These are phyloP conservation scores for Mycetomoellerius zeteki DNA, from an alignment of 1,140 invertebrate species.

Conservation along the genomic window DNA sequence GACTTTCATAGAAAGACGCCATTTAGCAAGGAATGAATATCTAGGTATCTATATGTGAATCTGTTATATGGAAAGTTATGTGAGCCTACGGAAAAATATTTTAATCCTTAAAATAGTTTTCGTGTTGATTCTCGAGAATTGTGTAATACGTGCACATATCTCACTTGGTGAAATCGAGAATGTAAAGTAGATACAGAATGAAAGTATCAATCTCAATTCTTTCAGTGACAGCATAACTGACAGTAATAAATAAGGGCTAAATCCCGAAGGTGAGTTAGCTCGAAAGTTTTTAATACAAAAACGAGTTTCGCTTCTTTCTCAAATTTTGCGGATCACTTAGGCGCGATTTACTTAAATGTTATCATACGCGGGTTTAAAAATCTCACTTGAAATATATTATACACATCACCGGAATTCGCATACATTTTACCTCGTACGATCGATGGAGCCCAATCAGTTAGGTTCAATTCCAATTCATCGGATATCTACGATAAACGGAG, in stretches of 20 bases:
- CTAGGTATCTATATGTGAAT: background rate
- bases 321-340: background rate
- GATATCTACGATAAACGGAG: background rate
- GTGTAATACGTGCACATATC: background rate
- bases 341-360: constrained; percentile 53
- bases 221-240: background rate
- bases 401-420: background rate
- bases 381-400: constrained; percentile 13
- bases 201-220: background rate
- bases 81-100: background rate
- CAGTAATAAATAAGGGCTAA: background rate
- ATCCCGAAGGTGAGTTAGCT: background rate
- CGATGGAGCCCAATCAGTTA: constrained; percentile 38
- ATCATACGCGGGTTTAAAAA: constrained; percentile 41
- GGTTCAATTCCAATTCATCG: constrained; percentile 35
- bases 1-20: background rate
- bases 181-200: no score
- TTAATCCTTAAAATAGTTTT: constrained; percentile 30
- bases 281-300: background rate
- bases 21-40: background rate
- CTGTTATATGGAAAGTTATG: background rate
- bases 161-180: background rate
- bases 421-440: constrained; percentile 10
- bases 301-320: background rate
- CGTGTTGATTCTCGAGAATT: background rate